Evolutionary conservation across 2,113 vertebrate genomes (phyloP), one percentile per base, ranked within the genome.

Genomic region (Passer montanus): DNA sequence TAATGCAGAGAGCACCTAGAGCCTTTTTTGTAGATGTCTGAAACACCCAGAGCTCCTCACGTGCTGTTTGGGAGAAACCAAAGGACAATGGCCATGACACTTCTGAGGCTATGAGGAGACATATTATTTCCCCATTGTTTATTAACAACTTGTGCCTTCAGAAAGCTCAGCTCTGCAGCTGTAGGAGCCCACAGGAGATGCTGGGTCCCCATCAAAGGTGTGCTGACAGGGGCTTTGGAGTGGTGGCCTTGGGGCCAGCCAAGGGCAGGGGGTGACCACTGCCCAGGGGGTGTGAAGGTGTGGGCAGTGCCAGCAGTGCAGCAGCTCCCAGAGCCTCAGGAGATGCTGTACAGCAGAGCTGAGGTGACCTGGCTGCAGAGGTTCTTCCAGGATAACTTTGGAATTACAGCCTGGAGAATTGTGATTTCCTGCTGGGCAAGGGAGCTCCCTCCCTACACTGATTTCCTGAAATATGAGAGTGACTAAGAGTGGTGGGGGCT

Each of bases 31-130:
- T n/a, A 39, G 69, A 18, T 55, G 47, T 49, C 43, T 87, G 90
- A 55, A 81, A 67, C 78, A 84, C 68, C n/a, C 87, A 91, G 84
- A 93, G 68, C 73, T 93, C 84, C 81, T 64, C 60, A 56, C 20
- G 3, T 46, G 60, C 66, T 94, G n/a, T 67, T 84, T 49, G 63
- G 85, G 90, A 70, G 70, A 82, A 84, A 58, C 4, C n/a, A 62
- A 50, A 82, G 85, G 69, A 93, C 87, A 91, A 84, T 63, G 49
- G 39, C 60, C 43, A 17, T 5, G 47, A 89, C 58, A 27, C 46
- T 89, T 72, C 66, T 62, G 93, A 90, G 69, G 74, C 46, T 44
- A 9, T 28, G 33, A 82, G 26, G 59, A 93, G 31, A 73, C 27
- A 44, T 66, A 84, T 53, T 52, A 47, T 91, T 89, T 81, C 43